phyloP scores from a whole-genome alignment of 92 coral and sea anemone genomes.

The Plumapathes pennacea region DNA sequence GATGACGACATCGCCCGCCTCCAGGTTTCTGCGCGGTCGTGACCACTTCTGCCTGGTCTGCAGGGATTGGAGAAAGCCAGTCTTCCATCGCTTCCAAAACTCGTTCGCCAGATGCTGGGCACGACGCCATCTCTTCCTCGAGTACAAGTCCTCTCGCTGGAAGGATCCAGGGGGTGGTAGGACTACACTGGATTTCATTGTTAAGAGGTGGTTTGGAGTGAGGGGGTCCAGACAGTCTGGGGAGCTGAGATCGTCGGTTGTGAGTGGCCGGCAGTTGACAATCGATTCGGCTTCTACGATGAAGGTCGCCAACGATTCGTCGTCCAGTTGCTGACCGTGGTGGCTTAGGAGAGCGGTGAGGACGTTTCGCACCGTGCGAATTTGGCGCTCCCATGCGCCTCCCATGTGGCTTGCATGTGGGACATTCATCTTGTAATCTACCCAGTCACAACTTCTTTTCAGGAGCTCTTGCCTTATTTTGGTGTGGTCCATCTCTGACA shows the following conservation, averaged over 20 bases:
- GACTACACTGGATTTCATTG: conserved; percentile 51
- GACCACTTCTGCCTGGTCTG: conserved; percentile 40
- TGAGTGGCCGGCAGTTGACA: conserved; percentile 49
- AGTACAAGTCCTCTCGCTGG: conserved; percentile 39
- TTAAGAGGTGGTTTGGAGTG: conserved; percentile 51
- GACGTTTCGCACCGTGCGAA: conserved; percentile 37
- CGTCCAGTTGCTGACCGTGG: conserved; percentile 29
- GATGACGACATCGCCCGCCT: conserved; percentile 36
- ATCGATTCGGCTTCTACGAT: conserved; percentile 48
- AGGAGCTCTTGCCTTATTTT: conserved; percentile 33
- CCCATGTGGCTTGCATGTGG: conserved; percentile 45
- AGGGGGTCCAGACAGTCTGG: conserved; percentile 39
- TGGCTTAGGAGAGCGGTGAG: conserved; percentile 31
- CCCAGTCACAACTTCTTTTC: conserved; percentile 45
- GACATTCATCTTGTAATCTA: conserved; percentile 25
- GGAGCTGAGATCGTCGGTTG: conserved; percentile 41
- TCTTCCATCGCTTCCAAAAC: conserved; percentile 59
- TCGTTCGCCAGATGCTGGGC: conserved; percentile 44
- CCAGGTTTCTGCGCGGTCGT: conserved; percentile 27
- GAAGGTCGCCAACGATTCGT: conserved; percentile 26
- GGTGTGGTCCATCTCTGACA: conserved; percentile 35
- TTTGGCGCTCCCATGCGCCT: conserved; percentile 50
- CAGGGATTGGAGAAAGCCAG: conserved; percentile 38
- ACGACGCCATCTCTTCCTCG: conserved; percentile 45
- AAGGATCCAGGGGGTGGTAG: conserved; percentile 59